phyloP scores from a whole-genome alignment of 2,797 vertebrate species.

The Philypnodon macrostomus region DNA sequence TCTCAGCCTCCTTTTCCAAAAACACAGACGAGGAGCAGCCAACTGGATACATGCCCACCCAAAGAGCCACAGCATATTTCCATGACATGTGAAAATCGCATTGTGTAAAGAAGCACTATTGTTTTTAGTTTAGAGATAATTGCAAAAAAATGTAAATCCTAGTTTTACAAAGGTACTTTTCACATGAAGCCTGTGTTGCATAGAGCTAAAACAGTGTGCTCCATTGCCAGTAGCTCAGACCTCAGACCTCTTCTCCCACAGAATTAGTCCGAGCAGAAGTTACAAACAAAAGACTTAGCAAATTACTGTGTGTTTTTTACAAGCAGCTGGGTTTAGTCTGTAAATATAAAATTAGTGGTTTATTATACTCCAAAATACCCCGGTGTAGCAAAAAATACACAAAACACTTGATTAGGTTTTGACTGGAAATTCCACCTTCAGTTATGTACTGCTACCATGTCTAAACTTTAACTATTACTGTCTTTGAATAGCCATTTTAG shows the following conservation, averaged over 20 bases:
- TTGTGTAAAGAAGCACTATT: conserved; percentile 25
- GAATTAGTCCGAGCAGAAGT: conserved; percentile 6
- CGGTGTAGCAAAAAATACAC: too few species aligned
- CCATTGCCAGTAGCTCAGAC: conserved; percentile 3
- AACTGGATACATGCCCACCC: conserved; percentile 50
- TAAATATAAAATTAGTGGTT: background rate
- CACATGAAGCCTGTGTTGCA: conserved; percentile 3
- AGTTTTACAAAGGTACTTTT: background rate
- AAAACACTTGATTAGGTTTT: background rate
- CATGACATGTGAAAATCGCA: conserved; percentile 39
- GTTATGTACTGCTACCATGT: background rate
- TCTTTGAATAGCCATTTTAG: too few species aligned
- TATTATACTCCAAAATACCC: background rate
- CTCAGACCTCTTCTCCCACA: conserved; percentile 7
- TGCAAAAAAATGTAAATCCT: conserved; percentile 4
- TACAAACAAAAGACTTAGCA: conserved; percentile 8
- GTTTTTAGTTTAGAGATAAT: conserved; percentile 35
- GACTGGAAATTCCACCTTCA: too few species aligned
- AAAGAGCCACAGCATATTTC: conserved; percentile 48
- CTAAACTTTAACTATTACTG: background rate
- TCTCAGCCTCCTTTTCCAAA: conserved; percentile 47
- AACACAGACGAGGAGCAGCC: conserved; percentile 37
- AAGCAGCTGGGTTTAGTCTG: background rate
- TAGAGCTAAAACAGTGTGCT: background rate
- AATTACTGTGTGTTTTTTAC: background rate